Base-by-base conservation (phyloP, 2,888 invertebrate species). In the Stramonita haemastoma region DNA sequence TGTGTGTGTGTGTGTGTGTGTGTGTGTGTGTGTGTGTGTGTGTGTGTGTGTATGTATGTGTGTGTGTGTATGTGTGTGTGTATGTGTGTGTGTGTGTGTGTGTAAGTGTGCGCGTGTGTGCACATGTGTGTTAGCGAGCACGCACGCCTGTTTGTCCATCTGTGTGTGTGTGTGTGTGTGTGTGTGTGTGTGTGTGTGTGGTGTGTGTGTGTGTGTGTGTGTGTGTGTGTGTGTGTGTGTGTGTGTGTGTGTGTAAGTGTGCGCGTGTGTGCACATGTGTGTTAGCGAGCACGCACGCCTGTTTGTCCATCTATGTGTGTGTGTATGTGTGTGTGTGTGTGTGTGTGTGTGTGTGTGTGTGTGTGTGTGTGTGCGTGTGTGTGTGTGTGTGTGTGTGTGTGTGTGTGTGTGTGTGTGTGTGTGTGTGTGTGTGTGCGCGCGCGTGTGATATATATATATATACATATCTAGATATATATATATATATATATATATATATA, bases 171-270 rank as follows among this genome's bases (percentile, higher is more conserved):
- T 66, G 26, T 66, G 26, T 66, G 26, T 26, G 26, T 66, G 17
- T 66, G 66, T 66, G 66, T 66, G 66, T 66, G 66, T 66, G 66
- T 66, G 66, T 66, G 66, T 66, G 66, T 66, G 66, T 66, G 66
- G 17, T 17, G 66, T 66, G 66, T 66, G 66, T 66, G 66, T 66
- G 66, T 66, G 66, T 66, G 66, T 66, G 66, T 66, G 66, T 66
- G 66, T 66, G 66, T 66, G 66, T 66, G 66, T 66, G 66, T 26
- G 66, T 26, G 66, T 22, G 26, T 66, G 17, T 66, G 66, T 66
- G 66, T 66, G 26, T 26, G 66, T 66, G 19, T 26, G 66, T 66
- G 66, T 26, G 66, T 17, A 13, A 6, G 17, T 66, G 17, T 66
- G 17, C 13, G 17, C 13, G 13, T 66, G 26, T 66, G 46, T 46